Percentiles rank a stretch among this genome's conserved stretches.
phyloP scores from a whole-genome alignment of 2,113 vertebrate genomes.

The cattle (Bos taurus) region DNA sequence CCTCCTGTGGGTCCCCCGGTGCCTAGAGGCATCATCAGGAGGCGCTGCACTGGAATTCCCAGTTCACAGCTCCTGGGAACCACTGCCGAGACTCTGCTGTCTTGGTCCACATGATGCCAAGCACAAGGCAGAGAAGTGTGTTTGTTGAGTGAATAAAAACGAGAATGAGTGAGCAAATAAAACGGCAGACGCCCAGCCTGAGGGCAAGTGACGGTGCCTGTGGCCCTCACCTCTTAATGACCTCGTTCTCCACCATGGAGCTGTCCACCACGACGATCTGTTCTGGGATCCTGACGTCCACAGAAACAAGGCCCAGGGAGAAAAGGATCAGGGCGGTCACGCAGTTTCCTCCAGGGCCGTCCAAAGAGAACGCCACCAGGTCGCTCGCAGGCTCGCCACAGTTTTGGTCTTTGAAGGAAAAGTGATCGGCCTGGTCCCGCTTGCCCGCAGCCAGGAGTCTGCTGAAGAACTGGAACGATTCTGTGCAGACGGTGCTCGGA shows the following conservation, averaged over 20 bases:
- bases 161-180: accelerated
- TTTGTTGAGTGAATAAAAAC: neutral
- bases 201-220: accelerated
- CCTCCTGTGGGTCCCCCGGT: neutral
- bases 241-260: slow-evolving; percentile 89
- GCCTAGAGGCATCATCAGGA: neutral
- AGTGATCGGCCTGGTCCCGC: slow-evolving; percentile 74
- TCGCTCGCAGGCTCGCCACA: slow-evolving; percentile 53
- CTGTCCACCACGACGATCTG: slow-evolving; percentile 97
- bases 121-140: neutral
- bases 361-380: slow-evolving; percentile 86
- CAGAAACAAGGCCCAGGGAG: slow-evolving; percentile 87
- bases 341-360: slow-evolving; percentile 90
- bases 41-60: neutral
- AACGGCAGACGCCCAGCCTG: accelerated
- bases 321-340: slow-evolving; percentile 85
- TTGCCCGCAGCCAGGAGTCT: slow-evolving; percentile 76
- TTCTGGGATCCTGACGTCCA: slow-evolving; percentile 89
- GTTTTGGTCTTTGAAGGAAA: slow-evolving; percentile 83
- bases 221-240: slow-evolving; percentile 72
- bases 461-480: slow-evolving; percentile 87
- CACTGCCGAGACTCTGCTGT: accelerated
- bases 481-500: slow-evolving; percentile 86
- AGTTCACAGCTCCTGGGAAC: accelerated
- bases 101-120: neutral